Percentiles rank a stretch among this genome's conserved stretches.
Conservation (phyloP, 2,113 vertebrate species). For the Osmerus eperlanus region DNA sequence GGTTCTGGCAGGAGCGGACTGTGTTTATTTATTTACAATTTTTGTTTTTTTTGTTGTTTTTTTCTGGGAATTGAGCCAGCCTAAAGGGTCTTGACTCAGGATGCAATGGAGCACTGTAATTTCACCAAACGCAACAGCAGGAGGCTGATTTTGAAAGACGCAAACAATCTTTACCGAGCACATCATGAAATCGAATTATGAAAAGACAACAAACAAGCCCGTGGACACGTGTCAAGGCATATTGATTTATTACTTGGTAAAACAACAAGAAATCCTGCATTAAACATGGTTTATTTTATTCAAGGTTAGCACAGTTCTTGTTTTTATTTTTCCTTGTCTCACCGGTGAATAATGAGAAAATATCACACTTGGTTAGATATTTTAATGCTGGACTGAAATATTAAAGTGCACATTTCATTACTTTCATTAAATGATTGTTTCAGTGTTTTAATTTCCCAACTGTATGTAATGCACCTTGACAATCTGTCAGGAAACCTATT, state of each 20-base stretch:
- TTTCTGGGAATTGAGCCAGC: conserved; percentile 19
- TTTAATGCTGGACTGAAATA: background rate
- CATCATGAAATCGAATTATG: conserved; percentile 22
- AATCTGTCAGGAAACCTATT: conserved; percentile 48
- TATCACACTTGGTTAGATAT: background rate
- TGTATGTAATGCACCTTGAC: conserved; percentile 32
- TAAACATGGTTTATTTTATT: background rate
- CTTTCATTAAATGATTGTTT: conserved; percentile 42
- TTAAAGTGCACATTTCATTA: conserved; percentile 6
- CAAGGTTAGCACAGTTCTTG: background rate
- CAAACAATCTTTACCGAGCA: conserved; percentile 15
- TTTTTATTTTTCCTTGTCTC: background rate
- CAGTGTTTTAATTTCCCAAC: conserved; percentile 42
- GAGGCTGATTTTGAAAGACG: conserved; percentile 13
- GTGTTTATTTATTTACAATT: background rate
- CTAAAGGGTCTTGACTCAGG: conserved; percentile 22
- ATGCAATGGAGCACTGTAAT: conserved; percentile 26
- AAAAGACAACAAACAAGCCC: conserved; percentile 37
- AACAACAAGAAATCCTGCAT: background rate
- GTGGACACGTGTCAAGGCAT: conserved; percentile 8
- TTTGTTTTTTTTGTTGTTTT: background rate
- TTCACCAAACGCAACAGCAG: conserved; percentile 31
- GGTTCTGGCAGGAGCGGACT: conserved; percentile 26
- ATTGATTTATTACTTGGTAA: conserved; percentile 4
- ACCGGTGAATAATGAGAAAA: background rate